Conservation (phyloP, 2,797 vertebrate species). For the Eulemur coronatus region DNA sequence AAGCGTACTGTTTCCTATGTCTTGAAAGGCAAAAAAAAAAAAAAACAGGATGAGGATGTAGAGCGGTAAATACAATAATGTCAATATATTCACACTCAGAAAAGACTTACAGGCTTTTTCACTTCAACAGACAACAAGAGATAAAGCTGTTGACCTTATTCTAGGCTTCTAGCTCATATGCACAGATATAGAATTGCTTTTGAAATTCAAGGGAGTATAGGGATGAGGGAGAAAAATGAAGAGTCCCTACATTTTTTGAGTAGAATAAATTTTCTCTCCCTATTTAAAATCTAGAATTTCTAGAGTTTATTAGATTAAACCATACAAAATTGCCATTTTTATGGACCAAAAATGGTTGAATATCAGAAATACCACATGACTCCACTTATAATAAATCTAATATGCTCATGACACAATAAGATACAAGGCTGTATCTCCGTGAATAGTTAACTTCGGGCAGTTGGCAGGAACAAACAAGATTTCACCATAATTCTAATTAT, state of each 20-base stretch:
- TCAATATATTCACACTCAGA: not conserved
- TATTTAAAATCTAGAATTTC: constrained; percentile 16
- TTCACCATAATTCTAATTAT: not conserved
- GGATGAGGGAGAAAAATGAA: not conserved
- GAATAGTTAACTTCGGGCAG: not conserved
- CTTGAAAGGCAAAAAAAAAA: not conserved
- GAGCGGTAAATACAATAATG: not conserved
- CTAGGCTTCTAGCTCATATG: not conserved
- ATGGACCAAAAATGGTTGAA: not conserved
- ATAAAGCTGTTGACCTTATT: not conserved
- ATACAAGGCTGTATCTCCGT: not conserved
- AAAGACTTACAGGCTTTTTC: not conserved
- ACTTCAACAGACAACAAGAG: not conserved
- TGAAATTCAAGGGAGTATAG: not conserved
- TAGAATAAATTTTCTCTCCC: not conserved
- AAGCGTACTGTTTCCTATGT: not conserved
- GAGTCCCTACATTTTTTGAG: not conserved
- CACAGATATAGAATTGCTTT: not conserved
- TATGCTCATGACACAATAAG: not conserved
- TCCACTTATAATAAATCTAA: not conserved
- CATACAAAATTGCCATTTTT: not conserved
- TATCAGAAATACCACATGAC: not conserved
- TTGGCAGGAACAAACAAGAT: not conserved
- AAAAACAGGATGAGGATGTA: not conserved
- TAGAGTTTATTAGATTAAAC: not conserved